Evolutionary conservation across 1,140 invertebrate genomes (phyloP).

Genomic region (Diabrotica virgifera): DNA sequence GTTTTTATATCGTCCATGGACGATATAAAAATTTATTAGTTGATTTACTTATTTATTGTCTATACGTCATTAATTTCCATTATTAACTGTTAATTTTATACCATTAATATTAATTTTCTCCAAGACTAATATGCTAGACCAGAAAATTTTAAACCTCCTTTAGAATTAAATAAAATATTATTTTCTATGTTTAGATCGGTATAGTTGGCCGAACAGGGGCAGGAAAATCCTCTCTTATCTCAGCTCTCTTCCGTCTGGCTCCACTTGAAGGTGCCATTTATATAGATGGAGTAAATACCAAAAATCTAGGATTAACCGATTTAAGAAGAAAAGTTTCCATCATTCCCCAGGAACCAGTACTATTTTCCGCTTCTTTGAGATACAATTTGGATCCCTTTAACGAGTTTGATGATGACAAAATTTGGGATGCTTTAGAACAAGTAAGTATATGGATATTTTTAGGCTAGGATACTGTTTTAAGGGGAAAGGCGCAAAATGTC

Average conservation of each 20-base stretch:
- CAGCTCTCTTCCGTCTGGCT: slow-evolving; percentile 66
- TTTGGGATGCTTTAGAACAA: slow-evolving; percentile 79
- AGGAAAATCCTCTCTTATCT: slow-evolving; percentile 77
- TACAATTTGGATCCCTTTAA: slow-evolving; percentile 83
- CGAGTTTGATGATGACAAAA: slow-evolving; percentile 64
- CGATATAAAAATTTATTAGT: too few relatives aligned
- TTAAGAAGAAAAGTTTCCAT: slow-evolving; percentile 71
- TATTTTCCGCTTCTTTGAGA: slow-evolving; percentile 73
- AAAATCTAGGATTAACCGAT: slow-evolving; percentile 62
- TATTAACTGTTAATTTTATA: too few relatives aligned
- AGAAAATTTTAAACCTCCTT: not conserved
- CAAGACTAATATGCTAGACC: not conserved
- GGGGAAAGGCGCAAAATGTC: too few relatives aligned
- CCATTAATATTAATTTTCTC: not conserved
- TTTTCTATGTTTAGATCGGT: slow-evolving; percentile 49
- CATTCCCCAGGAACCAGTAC: slow-evolving; percentile 78
- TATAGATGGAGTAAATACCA: slow-evolving; percentile 68
- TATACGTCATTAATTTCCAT: too few relatives aligned
- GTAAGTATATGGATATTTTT: slow-evolving; percentile 42
- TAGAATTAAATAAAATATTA: too few relatives aligned
- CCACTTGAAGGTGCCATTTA: slow-evolving; percentile 62
- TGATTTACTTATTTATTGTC: too few relatives aligned
- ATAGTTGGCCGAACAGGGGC: slow-evolving; percentile 73
- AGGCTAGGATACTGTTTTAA: too few relatives aligned
- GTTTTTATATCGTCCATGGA: too few relatives aligned